Conservation (phyloP, 2,888 invertebrate genomes). For the Ethmia dodecea region DNA sequence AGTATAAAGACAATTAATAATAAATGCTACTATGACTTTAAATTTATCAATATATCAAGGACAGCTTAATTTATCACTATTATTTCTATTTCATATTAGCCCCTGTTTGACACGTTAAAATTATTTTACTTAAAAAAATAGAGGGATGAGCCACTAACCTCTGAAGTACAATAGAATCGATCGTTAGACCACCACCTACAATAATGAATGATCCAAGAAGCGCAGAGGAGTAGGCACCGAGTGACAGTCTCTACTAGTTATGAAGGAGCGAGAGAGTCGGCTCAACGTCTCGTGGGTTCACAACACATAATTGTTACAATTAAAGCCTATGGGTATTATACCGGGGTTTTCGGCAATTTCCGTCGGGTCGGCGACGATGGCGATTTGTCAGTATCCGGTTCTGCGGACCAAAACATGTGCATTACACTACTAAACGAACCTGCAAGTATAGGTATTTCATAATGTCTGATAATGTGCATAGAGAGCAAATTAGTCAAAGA, state of each 20-base stretch:
- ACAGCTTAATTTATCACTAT: not conserved
- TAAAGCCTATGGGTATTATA: conserved; percentile 85
- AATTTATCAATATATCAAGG: too few relatives aligned
- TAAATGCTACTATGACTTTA: not conserved
- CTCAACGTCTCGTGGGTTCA: conserved; percentile 71
- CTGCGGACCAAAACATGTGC: conserved; percentile 78
- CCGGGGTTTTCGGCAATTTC: conserved; percentile 98
- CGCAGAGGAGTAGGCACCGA: conserved; percentile 72
- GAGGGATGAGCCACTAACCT: conserved; percentile 49
- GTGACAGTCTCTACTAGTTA: conserved; percentile 72
- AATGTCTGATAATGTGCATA: too few relatives aligned
- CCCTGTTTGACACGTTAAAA: too few relatives aligned
- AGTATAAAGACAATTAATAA: not conserved
- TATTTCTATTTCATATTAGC: not conserved
- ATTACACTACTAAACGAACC: conserved; percentile 39
- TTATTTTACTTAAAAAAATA: too few relatives aligned
- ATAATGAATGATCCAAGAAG: conserved; percentile 54
- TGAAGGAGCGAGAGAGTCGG: conserved; percentile 49
- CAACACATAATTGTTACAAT: conserved; percentile 77
- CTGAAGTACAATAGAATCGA: conserved; percentile 34
- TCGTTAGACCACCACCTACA: conserved; percentile 34
- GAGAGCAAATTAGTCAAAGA: not conserved
- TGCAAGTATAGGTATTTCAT: conserved; percentile 11
- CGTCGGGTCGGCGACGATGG: conserved; percentile 94
- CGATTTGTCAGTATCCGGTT: conserved; percentile 91